Base-by-base conservation (phyloP, 2,113 vertebrate species). In the Phyllostomus hastatus region DNA sequence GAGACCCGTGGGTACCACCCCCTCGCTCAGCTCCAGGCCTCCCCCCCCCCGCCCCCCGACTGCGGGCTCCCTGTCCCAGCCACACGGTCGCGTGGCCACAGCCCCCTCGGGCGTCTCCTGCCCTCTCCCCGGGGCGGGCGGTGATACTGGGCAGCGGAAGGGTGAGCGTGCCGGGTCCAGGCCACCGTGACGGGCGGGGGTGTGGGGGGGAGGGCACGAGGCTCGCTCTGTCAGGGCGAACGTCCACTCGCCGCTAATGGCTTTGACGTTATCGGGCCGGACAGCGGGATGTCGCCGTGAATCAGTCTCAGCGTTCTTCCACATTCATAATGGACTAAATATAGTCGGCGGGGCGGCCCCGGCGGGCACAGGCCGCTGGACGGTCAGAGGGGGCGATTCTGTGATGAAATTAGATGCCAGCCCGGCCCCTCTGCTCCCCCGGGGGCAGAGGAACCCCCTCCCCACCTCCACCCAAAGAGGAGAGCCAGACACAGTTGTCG, bases 251-350 rank as follows among this genome's bases (percentile, higher is more conserved):
- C 95, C 90, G 57, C 98, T 98, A 98, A 98, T 96, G 96, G 98
- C 98, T 98, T 98, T 99, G 99, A 99, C 33, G 98, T 99, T 99
- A 99, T 99, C 98, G 98, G 95, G 99, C 99, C 94, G 98, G 99
- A 99, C 99, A 98, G 98, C 98, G 98, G 94, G 91, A 98, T 98
- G 99, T 99, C 99, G 97, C 95, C 96, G 97, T 97, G 97, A 98
- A 99, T 99, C 99, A 99, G 98, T 98, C 98, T 99, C 99, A 99
- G 94, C 57, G 84, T 98, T 98, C 97, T 98, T 99, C 98, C 99
- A 99, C 99, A 99, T 99, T 99, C 98, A 99, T 98, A 99, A 98
- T 98, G 98, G 97, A 98, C 98, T 99, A 98, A 99, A 99, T 99
- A 98, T 99, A 99, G 99, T 98, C 97, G 98, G 97, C 97, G 97